These are phyloP conservation scores for Trachelus iudaicus DNA, from an alignment of 2,888 invertebrate genomes.

Conservation along the genomic window DNA sequence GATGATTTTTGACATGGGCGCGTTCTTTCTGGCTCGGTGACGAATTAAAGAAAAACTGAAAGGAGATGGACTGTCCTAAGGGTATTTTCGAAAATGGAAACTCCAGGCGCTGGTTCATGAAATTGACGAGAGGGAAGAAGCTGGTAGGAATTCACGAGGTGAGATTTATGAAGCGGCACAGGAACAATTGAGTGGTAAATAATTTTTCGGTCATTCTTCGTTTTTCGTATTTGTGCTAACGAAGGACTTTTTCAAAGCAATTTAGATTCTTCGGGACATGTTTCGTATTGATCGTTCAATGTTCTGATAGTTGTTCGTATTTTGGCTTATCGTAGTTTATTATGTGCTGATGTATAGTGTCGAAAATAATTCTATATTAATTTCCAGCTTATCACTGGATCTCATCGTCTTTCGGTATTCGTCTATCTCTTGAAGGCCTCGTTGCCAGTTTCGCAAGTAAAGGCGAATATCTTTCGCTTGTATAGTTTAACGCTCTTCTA, in stretches of 20 bases:
- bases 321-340: neutral
- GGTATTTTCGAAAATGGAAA: neutral
- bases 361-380: neutral
- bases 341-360: neutral
- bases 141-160: neutral
- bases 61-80: neutral
- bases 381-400: neutral
- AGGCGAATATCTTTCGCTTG: neutral
- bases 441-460: too few relatives aligned
- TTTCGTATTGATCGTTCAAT: conserved; percentile 34
- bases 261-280: neutral
- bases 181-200: neutral
- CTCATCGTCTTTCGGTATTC: conserved; percentile 8
- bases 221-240: neutral
- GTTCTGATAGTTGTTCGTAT: conserved; percentile 11
- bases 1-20: neutral
- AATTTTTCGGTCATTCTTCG: neutral
- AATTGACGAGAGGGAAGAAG: neutral
- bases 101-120: neutral
- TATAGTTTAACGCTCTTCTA: neutral
- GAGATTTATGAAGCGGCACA: neutral
- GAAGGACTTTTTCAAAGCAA: neutral
- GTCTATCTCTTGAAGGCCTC: neutral
- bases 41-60: neutral
- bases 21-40: neutral